A percentile compares a stretch with the other conserved stretches of the same genome.
Conservation (phyloP, 2,113 vertebrate species). For the Okapia johnstoni region DNA sequence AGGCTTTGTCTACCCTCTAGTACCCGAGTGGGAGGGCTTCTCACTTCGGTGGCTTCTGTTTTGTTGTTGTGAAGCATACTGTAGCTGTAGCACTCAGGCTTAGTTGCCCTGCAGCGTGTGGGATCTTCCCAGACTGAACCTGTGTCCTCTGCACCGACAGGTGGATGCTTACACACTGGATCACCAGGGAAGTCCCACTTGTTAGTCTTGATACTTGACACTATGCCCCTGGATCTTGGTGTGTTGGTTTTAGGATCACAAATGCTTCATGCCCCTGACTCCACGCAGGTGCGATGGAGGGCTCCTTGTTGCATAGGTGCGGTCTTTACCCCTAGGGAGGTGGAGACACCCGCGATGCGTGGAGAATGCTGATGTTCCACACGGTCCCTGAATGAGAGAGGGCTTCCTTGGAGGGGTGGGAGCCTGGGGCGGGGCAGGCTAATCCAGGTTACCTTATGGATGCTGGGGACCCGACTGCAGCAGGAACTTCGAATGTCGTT, state of each 20-base stretch:
- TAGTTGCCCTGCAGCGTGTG: background rate
- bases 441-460: background rate
- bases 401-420: background rate
- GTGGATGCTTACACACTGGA: background rate
- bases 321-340: background rate
- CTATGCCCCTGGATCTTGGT: background rate
- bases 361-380: background rate
- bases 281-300: background rate
- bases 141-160: background rate
- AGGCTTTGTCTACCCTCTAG: background rate
- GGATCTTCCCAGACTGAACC: background rate
- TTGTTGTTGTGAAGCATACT: background rate
- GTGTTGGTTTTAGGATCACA: background rate
- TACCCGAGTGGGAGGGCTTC: background rate
- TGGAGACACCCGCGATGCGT: fast-evolving
- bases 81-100: background rate
- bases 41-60: background rate
- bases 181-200: background rate
- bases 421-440: background rate
- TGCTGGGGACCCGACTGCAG: background rate
- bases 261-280: background rate
- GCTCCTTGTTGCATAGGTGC: background rate
- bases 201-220: background rate
- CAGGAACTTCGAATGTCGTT: background rate
- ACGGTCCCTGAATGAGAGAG: background rate